Base-by-base conservation (phyloP, 2,113 vertebrate genomes). In the Ibidorhyncha struthersii region DNA sequence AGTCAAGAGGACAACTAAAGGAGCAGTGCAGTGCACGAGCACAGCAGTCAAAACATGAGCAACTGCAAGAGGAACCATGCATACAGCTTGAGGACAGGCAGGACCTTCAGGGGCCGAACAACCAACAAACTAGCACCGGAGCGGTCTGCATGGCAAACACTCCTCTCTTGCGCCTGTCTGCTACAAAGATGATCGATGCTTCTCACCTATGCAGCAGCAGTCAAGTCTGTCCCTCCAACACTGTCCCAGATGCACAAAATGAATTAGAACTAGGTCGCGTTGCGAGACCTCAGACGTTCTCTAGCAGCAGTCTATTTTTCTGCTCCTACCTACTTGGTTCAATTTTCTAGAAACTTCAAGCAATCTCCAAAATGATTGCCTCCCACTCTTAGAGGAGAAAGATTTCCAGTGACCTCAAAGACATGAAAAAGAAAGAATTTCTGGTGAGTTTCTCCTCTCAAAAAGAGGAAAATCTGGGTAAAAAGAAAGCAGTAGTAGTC, bases 1-100 rank as follows among this genome's bases (percentile, higher is more conserved):
- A 96, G 89, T 43, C 53, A 97, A 96, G 47, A 78, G 21, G 13
- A 63, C 53, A 71, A 88, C 79, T 92, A 87, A 91, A 92, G 81
- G 65, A 94, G 74, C 76, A 72, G 52, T 16, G 36, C 76, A 89
- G 76, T 91, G 70, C 61, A 81, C 0, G 2, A 96, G 70, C 82
- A 77, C 29, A 96, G 53, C 69, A 72, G 63, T 27, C 78, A 43
- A 77, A 61, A 77, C 47, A 65, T 2, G 34, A 71, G 56, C 34
- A 66, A 9, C 25, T 69, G 29, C 52, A 61, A 92, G 65, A 76
- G 73, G 72, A 92, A 53, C 40, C 26, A 82, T 4, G 11, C 17
- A 34, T 26, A 81, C 43, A 89, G 56, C 79, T 49, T 89, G 61
- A 52, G 30, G 40, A 74, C 77, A 53, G 10, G 12, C 27, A 84